Evolutionary conservation across 2,797 vertebrate species (phyloP), one percentile per base, ranked within the genome.

Genomic region (Neoniphon sammara): DNA sequence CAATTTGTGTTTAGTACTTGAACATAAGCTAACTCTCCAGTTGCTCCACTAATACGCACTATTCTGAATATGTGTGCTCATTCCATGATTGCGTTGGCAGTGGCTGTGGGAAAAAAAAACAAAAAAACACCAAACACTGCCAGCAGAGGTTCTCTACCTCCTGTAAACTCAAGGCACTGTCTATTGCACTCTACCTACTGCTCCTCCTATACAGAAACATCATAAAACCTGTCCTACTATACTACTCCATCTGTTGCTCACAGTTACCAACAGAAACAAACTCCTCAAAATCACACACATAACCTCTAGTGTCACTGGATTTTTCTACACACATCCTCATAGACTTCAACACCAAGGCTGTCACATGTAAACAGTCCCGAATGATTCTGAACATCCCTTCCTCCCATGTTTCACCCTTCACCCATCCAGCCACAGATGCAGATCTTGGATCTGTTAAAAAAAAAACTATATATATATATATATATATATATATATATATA

Each of bases 241-340:
- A 56, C 49, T n/a, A 25, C 20, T 73, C 61, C 71, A 81, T 78
- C 70, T 67, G 72, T 62, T 36, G 10, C 20, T 59, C 57, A 62
- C n/a, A 1, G 6, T 52, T 11, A 46, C 39, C 23, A 23, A 62
- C 17, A 64, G 59, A 15, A 65, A 65, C 49, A 53, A 36, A 36
- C 6, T 36, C 34, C 25, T 27, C 25, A 27, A 27, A 27, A 27
- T 27, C 12, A 67, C 12, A 17, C 20, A 44, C 20, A 57, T 18
- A 10, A 25, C 2, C 57, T 66, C 39, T 70, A 10, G 52, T 30
- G n/a, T 62, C 63, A 73, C 20, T 52, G 47, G 1, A 65, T 10
- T 42, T n/a, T 61, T 65, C 21, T 2, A 8, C 10, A 15, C 50
- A 31, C 25, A 34, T 39, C 34, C 21, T 14, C 10, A 30, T 0